Conservation (phyloP, 2,113 vertebrate genomes). For the Peucedramus taeniatus region DNA sequence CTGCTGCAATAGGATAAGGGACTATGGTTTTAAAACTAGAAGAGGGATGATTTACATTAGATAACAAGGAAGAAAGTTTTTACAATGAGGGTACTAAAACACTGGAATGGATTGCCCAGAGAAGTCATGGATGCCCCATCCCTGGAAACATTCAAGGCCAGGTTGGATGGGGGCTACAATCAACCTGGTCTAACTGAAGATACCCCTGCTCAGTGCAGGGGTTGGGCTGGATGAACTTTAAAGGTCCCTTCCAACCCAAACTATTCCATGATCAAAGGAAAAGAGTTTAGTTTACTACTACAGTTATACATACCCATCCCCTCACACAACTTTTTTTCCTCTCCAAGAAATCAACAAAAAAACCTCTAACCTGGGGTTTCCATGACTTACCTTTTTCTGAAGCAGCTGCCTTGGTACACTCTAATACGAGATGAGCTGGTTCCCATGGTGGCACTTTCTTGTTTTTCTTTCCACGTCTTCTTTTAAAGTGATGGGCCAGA, state of each 20-base stretch:
- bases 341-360: neutral
- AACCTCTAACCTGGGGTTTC: rapidly evolving
- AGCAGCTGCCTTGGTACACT: constrained; percentile 69
- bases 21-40: neutral
- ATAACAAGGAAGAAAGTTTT: neutral
- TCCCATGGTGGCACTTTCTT: constrained; percentile 80
- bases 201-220: neutral
- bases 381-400: constrained; percentile 79
- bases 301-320: neutral
- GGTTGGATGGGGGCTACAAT: neutral
- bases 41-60: neutral
- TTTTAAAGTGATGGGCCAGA: constrained; percentile 89
- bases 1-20: neutral
- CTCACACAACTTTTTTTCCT: neutral
- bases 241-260: neutral
- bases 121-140: neutral
- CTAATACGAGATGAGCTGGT: constrained; percentile 72
- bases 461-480: constrained; percentile 84
- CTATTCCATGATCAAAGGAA: neutral
- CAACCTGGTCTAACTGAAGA: neutral
- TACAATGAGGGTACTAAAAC: neutral
- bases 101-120: neutral
- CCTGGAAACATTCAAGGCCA: neutral
- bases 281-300: neutral
- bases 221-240: neutral